Conservation (phyloP, 1,140 invertebrate species). For the Trichomalopsis sarcophagae region DNA sequence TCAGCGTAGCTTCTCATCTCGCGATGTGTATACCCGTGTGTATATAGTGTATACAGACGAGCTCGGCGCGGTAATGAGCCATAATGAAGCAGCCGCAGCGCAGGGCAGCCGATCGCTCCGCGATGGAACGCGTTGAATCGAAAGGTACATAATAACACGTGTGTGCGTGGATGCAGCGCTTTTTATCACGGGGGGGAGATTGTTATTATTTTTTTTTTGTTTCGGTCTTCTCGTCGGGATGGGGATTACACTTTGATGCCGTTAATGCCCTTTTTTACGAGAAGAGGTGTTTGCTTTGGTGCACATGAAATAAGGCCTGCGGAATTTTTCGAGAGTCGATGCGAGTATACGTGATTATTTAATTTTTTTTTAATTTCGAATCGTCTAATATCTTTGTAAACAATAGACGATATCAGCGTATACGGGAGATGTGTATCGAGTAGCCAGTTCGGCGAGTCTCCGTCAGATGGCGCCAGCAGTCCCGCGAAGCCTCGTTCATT, state of each 20-base stretch:
- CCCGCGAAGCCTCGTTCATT: not conserved
- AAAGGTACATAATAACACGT: not conserved
- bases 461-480: not conserved
- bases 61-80: conserved; percentile 69
- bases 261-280: not conserved
- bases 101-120: conserved; percentile 66
- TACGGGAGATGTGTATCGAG: too few relatives aligned
- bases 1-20: not conserved
- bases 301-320: too few relatives aligned
- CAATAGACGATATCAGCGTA: too few relatives aligned
- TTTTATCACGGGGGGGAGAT: not conserved
- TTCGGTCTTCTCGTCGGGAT: not conserved
- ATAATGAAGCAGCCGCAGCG: conserved; percentile 69
- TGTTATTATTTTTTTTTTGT: not conserved
- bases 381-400: too few relatives aligned
- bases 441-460: not conserved
- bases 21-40: not conserved
- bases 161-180: not conserved
- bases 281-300: not conserved
- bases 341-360: not conserved
- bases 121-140: conserved; percentile 54
- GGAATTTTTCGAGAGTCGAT: not conserved
- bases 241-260: not conserved
- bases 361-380: too few relatives aligned
- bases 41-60: conserved; percentile 9